A percentile compares a stretch with the other conserved stretches of the same genome.
These are phyloP conservation scores for Bubo bubo DNA, from an alignment of 2,113 vertebrate genomes.

Conservation along the genomic window DNA sequence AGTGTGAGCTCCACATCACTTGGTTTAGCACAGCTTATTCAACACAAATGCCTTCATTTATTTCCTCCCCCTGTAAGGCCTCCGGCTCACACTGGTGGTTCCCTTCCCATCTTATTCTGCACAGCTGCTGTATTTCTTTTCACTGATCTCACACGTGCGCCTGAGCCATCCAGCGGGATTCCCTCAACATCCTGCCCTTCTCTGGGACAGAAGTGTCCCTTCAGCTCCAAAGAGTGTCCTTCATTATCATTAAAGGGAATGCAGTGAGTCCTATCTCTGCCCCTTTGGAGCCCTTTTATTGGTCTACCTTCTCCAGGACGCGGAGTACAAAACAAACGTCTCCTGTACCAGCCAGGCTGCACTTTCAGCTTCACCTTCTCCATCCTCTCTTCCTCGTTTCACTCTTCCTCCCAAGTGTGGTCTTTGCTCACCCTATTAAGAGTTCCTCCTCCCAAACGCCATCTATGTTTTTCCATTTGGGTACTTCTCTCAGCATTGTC, in stretches of 20 bases:
- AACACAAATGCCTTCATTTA: slow-evolving; percentile 5
- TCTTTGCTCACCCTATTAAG: background rate
- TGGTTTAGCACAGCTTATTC: slow-evolving; percentile 10
- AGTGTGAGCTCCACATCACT: background rate
- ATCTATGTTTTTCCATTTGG: background rate
- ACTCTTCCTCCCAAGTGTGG: background rate
- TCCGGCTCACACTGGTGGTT: background rate
- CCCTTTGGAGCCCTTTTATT: background rate
- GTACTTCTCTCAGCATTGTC: background rate
- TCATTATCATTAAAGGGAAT: background rate
- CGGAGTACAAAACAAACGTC: fast-evolving
- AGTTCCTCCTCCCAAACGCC: background rate
- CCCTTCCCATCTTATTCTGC: background rate
- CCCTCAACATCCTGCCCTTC: background rate
- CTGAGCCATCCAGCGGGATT: fast-evolving
- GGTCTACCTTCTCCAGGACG: background rate
- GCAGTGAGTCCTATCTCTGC: background rate
- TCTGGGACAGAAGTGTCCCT: background rate
- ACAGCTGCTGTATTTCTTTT: slow-evolving; percentile 2
- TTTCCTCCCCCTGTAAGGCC: background rate
- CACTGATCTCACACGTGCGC: fast-evolving
- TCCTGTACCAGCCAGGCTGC: fast-evolving
- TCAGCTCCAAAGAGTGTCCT: background rate
- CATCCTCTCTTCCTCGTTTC: background rate
- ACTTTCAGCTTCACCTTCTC: background rate